These are phyloP conservation scores for Oryzias curvinotus DNA, from an alignment of 2,113 vertebrate genomes.

Conservation along the genomic window DNA sequence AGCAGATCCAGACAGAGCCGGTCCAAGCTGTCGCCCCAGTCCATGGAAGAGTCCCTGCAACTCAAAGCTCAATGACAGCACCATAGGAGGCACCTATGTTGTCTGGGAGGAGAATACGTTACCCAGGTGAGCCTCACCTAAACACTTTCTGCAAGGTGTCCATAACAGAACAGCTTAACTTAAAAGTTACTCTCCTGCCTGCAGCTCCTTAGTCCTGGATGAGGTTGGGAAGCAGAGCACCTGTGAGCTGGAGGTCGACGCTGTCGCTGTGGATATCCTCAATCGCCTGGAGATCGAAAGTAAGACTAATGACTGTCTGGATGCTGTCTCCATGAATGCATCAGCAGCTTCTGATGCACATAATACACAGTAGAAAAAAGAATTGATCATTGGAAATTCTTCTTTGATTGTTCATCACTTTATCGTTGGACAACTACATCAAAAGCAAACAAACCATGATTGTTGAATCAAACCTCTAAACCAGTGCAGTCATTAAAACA, in stretches of 20 bases:
- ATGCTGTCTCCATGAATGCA: too few relatives aligned
- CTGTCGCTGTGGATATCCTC: conserved; percentile 93
- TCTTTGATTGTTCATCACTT: too few relatives aligned
- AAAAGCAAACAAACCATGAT: too few relatives aligned
- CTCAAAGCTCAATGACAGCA: conserved; percentile 77
- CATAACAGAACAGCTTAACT: background rate
- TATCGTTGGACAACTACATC: too few relatives aligned
- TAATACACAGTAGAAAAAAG: too few relatives aligned
- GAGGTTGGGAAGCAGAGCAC: conserved; percentile 90
- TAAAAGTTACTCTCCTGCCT: conserved; percentile 1
- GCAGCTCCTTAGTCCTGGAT: conserved; percentile 89
- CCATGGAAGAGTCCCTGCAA: conserved; percentile 63
- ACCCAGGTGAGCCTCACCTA: conserved; percentile 82
- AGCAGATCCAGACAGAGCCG: conserved; percentile 10
- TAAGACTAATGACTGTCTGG: conserved; percentile 58
- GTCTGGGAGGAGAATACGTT: conserved; percentile 88
- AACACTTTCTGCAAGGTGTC: background rate
- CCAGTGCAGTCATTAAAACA: too few relatives aligned
- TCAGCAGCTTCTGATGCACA: too few relatives aligned
- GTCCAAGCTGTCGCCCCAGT: conserved; percentile 17
- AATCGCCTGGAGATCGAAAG: conserved; percentile 95
- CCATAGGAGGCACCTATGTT: conserved; percentile 70
- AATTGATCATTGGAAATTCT: too few relatives aligned
- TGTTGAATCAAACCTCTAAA: too few relatives aligned
- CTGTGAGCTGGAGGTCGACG: conserved; percentile 98